These are phyloP conservation scores for Aphidius colemani DNA, from an alignment of 2,888 invertebrate genomes.

Conservation along the genomic window DNA sequence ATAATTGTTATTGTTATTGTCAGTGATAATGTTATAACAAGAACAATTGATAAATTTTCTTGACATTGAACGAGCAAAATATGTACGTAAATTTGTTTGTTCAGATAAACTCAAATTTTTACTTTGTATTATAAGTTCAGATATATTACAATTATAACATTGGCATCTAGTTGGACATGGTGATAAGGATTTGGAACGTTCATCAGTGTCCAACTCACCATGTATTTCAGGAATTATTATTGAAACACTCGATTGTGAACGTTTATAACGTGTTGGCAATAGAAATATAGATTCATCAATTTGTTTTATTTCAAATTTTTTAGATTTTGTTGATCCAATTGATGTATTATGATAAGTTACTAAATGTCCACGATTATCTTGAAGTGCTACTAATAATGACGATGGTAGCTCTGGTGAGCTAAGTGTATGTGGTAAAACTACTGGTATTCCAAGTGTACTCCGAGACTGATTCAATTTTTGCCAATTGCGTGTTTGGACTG, in stretches of 20 bases:
- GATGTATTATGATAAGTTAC: conserved; percentile 46
- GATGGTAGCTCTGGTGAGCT: conserved; percentile 55
- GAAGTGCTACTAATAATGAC: conserved; percentile 37
- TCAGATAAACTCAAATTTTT: conserved; percentile 47
- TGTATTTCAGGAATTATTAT: conserved; percentile 36
- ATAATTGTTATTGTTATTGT: conserved; percentile 1
- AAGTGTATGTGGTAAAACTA: conserved; percentile 49
- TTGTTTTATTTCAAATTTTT: conserved; percentile 27
- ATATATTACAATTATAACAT: conserved; percentile 54
- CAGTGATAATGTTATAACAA: conserved; percentile 38
- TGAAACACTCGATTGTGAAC: conserved; percentile 51
- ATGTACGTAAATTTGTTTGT: conserved; percentile 47
- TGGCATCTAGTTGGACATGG: conserved; percentile 40
- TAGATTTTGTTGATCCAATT: conserved; percentile 41
- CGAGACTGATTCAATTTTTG: conserved; percentile 17
- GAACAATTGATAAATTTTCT: conserved; percentile 51
- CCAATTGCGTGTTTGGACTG: too few species aligned
- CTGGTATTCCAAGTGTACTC: conserved; percentile 40
- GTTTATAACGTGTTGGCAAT: conserved; percentile 45
- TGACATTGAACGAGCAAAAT: conserved; percentile 49
- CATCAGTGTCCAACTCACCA: conserved; percentile 27
- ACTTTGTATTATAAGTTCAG: conserved; percentile 49
- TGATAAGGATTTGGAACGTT: conserved; percentile 47
- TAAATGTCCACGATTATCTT: conserved; percentile 35
- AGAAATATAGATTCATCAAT: conserved; percentile 4